Conservation (phyloP, 2,113 vertebrate genomes). For the Coracopsis vasa region DNA sequence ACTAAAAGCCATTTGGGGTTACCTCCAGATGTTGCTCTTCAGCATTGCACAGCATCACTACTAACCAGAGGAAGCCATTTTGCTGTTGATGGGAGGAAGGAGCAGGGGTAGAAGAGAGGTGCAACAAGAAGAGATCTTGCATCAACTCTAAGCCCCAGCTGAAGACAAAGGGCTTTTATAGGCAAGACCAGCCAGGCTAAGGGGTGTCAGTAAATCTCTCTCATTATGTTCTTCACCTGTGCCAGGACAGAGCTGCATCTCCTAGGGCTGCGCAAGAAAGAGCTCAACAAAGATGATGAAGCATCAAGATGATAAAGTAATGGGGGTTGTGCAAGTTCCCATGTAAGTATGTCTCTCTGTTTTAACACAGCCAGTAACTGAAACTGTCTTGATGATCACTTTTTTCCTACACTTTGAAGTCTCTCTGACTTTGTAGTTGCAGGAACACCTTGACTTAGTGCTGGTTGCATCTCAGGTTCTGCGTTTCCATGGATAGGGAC, state of each 20-base stretch:
- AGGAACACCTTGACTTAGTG: rapidly evolving
- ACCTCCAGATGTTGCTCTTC: neutral
- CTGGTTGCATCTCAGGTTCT: neutral
- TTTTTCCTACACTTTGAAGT: neutral
- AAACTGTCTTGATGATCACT: neutral
- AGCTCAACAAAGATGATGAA: neutral
- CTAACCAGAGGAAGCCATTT: neutral
- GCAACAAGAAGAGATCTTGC: rapidly evolving
- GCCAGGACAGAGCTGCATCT: neutral
- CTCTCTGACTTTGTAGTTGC: neutral
- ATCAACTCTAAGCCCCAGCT: neutral
- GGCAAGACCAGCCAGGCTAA: neutral
- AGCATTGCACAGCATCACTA: neutral
- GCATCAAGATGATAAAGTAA: neutral
- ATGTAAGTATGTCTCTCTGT: neutral
- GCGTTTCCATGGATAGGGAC: neutral
- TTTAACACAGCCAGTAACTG: neutral
- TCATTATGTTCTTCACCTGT: neutral
- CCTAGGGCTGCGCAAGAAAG: neutral
- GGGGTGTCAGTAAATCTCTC: neutral
- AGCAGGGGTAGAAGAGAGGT: neutral
- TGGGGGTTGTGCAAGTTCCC: neutral
- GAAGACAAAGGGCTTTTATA: neutral
- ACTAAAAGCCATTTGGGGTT: neutral
- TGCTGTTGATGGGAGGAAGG: neutral